A percentile compares a stretch with the other conserved stretches of the same genome.
These are phyloP conservation scores for Papilio polytes DNA, from an alignment of 1,140 invertebrate genomes.

Conservation along the genomic window DNA sequence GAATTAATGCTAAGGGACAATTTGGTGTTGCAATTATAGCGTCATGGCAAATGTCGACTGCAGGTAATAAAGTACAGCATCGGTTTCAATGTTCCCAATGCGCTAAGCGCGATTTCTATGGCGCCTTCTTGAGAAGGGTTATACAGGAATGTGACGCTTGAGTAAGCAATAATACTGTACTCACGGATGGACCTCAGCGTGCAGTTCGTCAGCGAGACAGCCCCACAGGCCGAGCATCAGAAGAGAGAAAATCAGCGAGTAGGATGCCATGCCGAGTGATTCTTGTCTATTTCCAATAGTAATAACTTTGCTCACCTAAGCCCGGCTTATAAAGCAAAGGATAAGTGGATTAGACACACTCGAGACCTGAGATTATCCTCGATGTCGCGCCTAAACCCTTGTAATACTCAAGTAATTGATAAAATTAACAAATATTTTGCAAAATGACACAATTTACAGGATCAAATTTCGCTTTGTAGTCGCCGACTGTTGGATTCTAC, in stretches of 20 bases:
- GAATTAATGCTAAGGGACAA: neutral
- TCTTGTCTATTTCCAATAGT: neutral
- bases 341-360: constrained; percentile 15
- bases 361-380: constrained; percentile 5
- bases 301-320: neutral
- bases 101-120: too few relatives aligned
- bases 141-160: too few relatives aligned
- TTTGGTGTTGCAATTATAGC: too few relatives aligned
- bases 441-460: neutral
- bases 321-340: constrained; percentile 6
- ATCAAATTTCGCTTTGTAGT: neutral
- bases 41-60: too few relatives aligned
- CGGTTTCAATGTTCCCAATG: too few relatives aligned
- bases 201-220: neutral
- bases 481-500: neutral
- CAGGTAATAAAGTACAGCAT: too few relatives aligned
- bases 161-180: neutral
- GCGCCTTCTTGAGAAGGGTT: too few relatives aligned
- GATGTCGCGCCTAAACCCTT: neutral
- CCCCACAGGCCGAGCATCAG: neutral
- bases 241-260: neutral
- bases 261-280: neutral
- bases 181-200: neutral
- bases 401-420: neutral
- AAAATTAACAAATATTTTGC: constrained; percentile 1